Percentiles rank a stretch among this genome's conserved stretches.
Conservation (phyloP, 1,140 invertebrate species). For the Zaprionus lachaisei region DNA sequence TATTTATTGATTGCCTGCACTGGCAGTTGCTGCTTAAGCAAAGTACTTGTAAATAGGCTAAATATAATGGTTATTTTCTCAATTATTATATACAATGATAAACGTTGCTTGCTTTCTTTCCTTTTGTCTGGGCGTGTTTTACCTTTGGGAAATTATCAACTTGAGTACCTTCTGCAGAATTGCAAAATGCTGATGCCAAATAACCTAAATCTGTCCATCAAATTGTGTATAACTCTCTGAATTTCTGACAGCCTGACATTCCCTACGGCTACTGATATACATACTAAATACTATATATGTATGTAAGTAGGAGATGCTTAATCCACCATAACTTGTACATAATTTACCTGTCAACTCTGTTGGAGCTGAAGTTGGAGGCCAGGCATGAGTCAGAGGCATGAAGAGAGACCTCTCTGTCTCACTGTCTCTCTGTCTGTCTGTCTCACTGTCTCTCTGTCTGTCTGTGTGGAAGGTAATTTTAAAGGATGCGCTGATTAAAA, state of each 20-base stretch:
- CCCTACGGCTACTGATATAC: slow-evolving; percentile 41
- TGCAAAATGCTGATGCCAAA: slow-evolving; percentile 21
- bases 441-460: background rate
- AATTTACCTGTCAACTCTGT: slow-evolving; percentile 45
- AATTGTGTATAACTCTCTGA: slow-evolving; percentile 11
- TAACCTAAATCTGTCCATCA: slow-evolving; percentile 52
- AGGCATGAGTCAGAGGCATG: slow-evolving; percentile 19
- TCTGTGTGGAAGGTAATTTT: slow-evolving; percentile 20
- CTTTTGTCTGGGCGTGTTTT: slow-evolving; percentile 6
- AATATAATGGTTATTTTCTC: background rate
- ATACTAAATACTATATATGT: slow-evolving; percentile 11
- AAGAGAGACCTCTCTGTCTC: slow-evolving; percentile 4
- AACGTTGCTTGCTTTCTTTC: background rate
- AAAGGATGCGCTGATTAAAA: slow-evolving; percentile 71
- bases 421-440: slow-evolving; percentile 9
- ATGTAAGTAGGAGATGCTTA: slow-evolving; percentile 25
- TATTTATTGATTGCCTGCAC: background rate
- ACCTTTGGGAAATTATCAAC: slow-evolving; percentile 18
- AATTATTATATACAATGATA: background rate
- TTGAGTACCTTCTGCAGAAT: slow-evolving; percentile 5
- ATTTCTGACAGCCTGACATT: slow-evolving; percentile 35
- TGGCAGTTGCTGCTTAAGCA: background rate
- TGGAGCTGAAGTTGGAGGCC: background rate
- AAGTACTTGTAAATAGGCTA: background rate
- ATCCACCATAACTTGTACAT: slow-evolving; percentile 39